Evolutionary conservation across 2,113 vertebrate genomes (phyloP), one percentile per base, ranked within the genome.

Genomic region (Phyllostomus discolor): DNA sequence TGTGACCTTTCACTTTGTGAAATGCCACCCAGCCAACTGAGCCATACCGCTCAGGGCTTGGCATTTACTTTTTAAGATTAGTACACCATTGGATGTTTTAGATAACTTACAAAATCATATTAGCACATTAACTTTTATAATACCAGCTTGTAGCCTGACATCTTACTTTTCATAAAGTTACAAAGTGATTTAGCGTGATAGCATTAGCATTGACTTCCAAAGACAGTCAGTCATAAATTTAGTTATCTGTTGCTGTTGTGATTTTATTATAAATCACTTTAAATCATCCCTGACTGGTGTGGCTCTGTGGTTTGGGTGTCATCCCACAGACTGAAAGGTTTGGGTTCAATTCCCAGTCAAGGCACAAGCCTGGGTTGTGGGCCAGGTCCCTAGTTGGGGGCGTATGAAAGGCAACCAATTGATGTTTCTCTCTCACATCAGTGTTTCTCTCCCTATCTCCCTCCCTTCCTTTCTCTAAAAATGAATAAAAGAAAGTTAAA

Each of bases 201-300:
- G 31, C 26, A 33, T 88, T 80, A 38, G 62, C 85, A 35, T 38
- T 97, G 41, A 85, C 48, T 95, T 93, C 46, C 84, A 88, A 50
- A 78, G 46, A 50, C 16, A 94, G 72, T 10, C 17, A 64, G 41
- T 41, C 50, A 50, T 91, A 90, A 62, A 94, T 81, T 89, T 86
- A 84, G 9, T 79, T 69, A 73, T 48, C 72, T 91, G 28, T 46
- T 91, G 96, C 69, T 93, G 2, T 96, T 85, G 31, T 0, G 3
- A 52, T 92, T 96, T 93, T 96, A 93, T 67, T 83, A 84, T 50
- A 95, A 86, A 89, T 96, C 80, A 90, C 31, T 95, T 95, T 94
- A 88, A 88, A 57, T 92, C 17, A 87, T 11, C 28, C 28, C 62
- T 64, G 11, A 26, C 28, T 64, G 62, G 62, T 64, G 62, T 64